Percentiles rank a stretch among this genome's conserved stretches.
Conservation (phyloP, 2,888 invertebrate species). For the Tiliacea citrago region DNA sequence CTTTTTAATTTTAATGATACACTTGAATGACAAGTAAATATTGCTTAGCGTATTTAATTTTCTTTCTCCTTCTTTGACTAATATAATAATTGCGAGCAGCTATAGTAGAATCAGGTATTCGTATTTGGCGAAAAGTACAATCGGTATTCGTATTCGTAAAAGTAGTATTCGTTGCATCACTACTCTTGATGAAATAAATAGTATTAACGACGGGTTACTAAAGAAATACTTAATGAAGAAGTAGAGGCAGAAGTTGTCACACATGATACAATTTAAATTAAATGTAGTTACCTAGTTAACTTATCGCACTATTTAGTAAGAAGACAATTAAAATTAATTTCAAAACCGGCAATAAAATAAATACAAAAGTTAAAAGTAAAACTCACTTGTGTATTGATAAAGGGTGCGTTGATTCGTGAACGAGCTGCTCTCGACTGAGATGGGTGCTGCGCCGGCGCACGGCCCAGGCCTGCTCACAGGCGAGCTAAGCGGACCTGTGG, state of each 20-base stretch:
- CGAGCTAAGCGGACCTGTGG: slow-evolving; percentile 47
- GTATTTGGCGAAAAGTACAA: too few species aligned
- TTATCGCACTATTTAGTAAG: neutral
- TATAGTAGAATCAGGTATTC: too few species aligned
- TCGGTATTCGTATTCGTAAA: too few species aligned
- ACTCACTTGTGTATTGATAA: slow-evolving; percentile 72
- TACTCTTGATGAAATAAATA: too few species aligned
- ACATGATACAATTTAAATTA: neutral
- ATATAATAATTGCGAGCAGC: too few species aligned
- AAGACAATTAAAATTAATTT: neutral
- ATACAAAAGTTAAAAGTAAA: slow-evolving; percentile 24
- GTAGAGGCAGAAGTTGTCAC: neutral
- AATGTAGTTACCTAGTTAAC: neutral
- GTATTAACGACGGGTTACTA: too few species aligned
- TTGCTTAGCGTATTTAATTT: too few species aligned
- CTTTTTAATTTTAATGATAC: too few species aligned
- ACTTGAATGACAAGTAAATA: too few species aligned
- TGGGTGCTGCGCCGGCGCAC: slow-evolving; percentile 34
- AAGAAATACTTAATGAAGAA: too few species aligned
- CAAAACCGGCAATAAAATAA: neutral
- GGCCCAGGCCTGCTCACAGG: slow-evolving; percentile 9
- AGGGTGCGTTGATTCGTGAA: slow-evolving; percentile 67
- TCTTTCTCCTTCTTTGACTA: too few species aligned
- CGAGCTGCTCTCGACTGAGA: slow-evolving; percentile 60
- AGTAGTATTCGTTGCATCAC: too few species aligned